Conservation (phyloP, 2,113 vertebrate genomes). For the Petrocephalus zakoni region DNA sequence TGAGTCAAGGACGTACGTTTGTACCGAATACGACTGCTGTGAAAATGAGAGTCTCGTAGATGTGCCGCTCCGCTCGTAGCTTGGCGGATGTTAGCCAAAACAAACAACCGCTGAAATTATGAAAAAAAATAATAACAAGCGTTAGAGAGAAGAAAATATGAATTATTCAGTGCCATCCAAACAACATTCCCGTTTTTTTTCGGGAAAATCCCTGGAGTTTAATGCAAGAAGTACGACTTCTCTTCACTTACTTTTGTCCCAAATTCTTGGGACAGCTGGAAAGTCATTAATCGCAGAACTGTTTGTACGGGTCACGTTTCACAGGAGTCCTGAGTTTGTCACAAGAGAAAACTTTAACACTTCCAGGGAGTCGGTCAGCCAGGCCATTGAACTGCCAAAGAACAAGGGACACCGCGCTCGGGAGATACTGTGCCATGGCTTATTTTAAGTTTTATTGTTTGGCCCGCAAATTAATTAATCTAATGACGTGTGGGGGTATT, state of each 20-base stretch:
- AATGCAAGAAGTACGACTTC: neutral
- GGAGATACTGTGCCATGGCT: neutral
- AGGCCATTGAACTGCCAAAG: neutral
- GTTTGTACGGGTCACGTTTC: neutral
- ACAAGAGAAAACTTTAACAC: neutral
- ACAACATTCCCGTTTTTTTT: neutral
- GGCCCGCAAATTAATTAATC: neutral
- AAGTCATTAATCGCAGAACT: neutral
- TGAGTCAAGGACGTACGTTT: neutral
- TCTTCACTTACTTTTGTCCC: neutral
- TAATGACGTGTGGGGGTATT: neutral
- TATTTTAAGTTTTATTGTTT: conserved; percentile 6
- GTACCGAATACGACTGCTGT: neutral
- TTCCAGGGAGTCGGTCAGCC: neutral
- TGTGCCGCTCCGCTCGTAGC: neutral
- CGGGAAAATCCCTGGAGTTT: neutral
- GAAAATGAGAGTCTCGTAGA: neutral
- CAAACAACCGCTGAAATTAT: neutral
- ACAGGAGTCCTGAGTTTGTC: neutral
- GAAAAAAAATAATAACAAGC: neutral
- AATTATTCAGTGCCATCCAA: conserved; percentile 1
- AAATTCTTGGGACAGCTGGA: neutral
- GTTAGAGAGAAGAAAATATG: neutral
- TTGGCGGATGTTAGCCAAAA: neutral
- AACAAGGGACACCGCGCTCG: neutral